These are phyloP conservation scores for Leptogaster cylindrica DNA, from an alignment of 2,888 invertebrate species.

Conservation along the genomic window DNA sequence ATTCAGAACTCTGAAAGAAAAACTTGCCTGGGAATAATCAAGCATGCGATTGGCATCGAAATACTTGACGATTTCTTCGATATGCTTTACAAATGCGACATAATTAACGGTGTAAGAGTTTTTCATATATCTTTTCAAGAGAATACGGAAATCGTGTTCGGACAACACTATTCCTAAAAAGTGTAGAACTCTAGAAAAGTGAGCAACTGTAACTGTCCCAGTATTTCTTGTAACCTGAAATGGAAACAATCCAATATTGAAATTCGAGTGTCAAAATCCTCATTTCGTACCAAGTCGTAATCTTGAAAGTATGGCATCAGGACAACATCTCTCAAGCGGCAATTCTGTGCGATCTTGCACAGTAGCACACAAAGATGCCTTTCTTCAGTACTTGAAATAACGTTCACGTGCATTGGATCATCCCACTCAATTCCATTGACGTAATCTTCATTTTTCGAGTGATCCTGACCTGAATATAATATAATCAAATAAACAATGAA, in stretches of 20 bases:
- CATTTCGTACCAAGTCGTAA: slow-evolving; percentile 57
- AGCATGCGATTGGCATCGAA: slow-evolving; percentile 64
- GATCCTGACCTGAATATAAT: slow-evolving; percentile 62
- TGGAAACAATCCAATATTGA: neutral
- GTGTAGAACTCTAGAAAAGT: slow-evolving; percentile 76
- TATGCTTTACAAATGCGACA: slow-evolving; percentile 73
- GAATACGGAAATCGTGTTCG: slow-evolving; percentile 74
- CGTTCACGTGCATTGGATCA: slow-evolving; percentile 72
- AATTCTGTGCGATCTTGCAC: slow-evolving; percentile 72
- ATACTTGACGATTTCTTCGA: slow-evolving; percentile 71
- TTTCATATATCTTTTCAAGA: slow-evolving; percentile 77
- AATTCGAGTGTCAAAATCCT: neutral
- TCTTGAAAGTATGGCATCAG: slow-evolving; percentile 70
- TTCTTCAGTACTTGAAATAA: slow-evolving; percentile 71
- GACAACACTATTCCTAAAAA: slow-evolving; percentile 74
- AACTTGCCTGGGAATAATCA: slow-evolving; percentile 63
- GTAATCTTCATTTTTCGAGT: slow-evolving; percentile 60
- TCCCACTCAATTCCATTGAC: slow-evolving; percentile 71
- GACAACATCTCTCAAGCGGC: slow-evolving; percentile 67
- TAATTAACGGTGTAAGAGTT: slow-evolving; percentile 81
- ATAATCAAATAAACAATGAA: neutral
- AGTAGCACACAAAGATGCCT: slow-evolving; percentile 72
- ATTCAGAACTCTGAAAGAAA: neutral
- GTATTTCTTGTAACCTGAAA: slow-evolving; percentile 73
- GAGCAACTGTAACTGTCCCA: slow-evolving; percentile 77